Evolutionary conservation across 2,113 vertebrate species (phyloP), one percentile per base, ranked within the genome.

Genomic region (Laterallus jamaicensis): DNA sequence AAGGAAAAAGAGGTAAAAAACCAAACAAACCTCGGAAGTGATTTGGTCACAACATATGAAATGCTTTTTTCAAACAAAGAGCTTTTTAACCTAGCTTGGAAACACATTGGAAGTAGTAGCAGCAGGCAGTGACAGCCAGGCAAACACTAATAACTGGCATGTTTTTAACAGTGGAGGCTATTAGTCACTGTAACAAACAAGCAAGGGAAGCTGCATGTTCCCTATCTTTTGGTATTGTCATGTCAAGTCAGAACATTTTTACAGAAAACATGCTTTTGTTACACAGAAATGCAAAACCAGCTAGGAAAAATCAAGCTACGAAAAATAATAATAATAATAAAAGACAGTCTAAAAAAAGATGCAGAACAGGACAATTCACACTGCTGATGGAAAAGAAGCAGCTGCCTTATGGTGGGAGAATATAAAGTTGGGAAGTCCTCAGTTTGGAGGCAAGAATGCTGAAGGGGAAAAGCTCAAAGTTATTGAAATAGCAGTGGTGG

Each of bases 131-230:
- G 66, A 75, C 62, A 82, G 52, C 39, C 58, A 50, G 77, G 37
- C 70, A 89, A 94, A 32, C 50, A 62, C 37, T 92, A 90, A 78
- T 76, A 93, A 73, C 15, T 82, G 52, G 26, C 32, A 62, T 76
- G 50, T 91, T 95, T 94, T 86, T 59, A 82, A 29, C 44, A 76
- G 39, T 32, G 39, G 49, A 62, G 54, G 39, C 13, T 82, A 69
- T 92, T 93, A 94, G 70, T 95, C 84, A 91, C 58, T 62, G 78
- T 70, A 77, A 52, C 35, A 87, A 86, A 75, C 44, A 66, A 92
- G 58, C 67, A 54, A 37, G 40, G 35, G 91, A 71, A 92, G 35
- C 32, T 93, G 22, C 2, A 2, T 69, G 31, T 67, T 92, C 77
- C 28, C 19, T 71, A 0, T 73, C 35, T 82, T 71, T 73, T 25